Percentiles rank a stretch among this genome's conserved stretches.
phyloP scores from a whole-genome alignment of 2,888 invertebrate genomes.

The Drosophila nigritarsus region DNA sequence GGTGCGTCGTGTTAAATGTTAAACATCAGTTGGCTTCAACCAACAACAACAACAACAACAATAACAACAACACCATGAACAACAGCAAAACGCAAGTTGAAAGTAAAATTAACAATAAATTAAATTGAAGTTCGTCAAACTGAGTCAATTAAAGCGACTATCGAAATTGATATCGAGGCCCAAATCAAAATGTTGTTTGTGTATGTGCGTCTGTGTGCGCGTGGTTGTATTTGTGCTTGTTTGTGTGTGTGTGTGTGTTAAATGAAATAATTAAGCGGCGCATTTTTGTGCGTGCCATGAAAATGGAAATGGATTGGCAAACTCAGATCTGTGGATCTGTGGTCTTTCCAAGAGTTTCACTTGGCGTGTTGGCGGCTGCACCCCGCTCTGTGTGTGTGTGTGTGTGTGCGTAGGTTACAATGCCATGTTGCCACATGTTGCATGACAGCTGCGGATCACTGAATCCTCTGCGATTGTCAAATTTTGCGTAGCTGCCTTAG shows the following conservation, averaged over 20 bases:
- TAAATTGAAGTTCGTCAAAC: constrained; percentile 74
- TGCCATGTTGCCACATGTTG: constrained; percentile 39
- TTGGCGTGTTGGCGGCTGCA: constrained; percentile 35
- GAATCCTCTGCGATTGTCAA: not conserved
- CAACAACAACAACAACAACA: constrained; percentile 18
- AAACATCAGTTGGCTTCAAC: constrained; percentile 21
- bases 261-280: constrained; percentile 50
- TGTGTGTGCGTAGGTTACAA: constrained; percentile 24
- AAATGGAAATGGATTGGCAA: constrained; percentile 48
- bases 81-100: constrained; percentile 49
- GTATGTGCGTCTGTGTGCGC: constrained; percentile 3
- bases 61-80: constrained; percentile 16
- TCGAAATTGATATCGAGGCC: constrained; percentile 38
- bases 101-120: constrained; percentile 62
- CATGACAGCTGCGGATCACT: constrained; percentile 9
- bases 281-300: constrained; percentile 55
- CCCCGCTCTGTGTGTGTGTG: constrained; percentile 1
- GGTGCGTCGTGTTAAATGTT: constrained; percentile 41
- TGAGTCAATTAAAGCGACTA: constrained; percentile 50
- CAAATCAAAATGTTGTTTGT: constrained; percentile 16
- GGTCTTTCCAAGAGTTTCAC: constrained; percentile 55
- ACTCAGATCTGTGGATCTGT: constrained; percentile 26
- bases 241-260: constrained; percentile 11
- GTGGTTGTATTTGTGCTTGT: constrained; percentile 13
- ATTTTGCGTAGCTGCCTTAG: not conserved